Evolutionary conservation across 2,888 invertebrate species (phyloP), one percentile per base, ranked within the genome.

Genomic region (Drosophila lutescens): DNA sequence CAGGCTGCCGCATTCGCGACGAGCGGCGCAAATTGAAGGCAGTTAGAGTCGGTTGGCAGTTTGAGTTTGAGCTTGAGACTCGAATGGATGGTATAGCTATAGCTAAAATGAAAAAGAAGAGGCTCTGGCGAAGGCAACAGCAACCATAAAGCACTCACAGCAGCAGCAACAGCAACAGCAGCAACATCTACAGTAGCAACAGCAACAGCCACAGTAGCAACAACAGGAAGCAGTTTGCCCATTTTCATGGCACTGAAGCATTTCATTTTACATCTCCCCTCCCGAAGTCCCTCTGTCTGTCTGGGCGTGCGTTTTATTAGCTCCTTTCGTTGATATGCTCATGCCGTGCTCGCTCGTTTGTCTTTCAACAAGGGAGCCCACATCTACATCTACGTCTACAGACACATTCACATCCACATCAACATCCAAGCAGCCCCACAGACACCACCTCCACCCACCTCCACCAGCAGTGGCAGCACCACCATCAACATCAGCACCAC

Each of bases 311-410:
- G 87, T 87, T 84, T 84, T 84, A 84, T 84, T 79, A 87, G 87
- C 83, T 84, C 87, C 83, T 85, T 87, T 79, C 86, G 83, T 84
- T 84, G 87, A 84, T 85, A 84, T 87, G 83, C 83, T 84, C 79
- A 87, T 76, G 80, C 83, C 72, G 83, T 87, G 80, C 79, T 77
- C 79, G 82, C 77, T 76, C 83, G 83, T 84, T 84, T 84, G 79
- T 87, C 83, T 84, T 87, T 84, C 83, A 84, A 65, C 74, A 61
- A 63, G 67, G 51, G 56, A 60, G 56, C 72, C 67, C 66, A 63
- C 65, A 67, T 17, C 30, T 66, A 75, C 59, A 72, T 61, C 36
- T 46, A 34, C 65, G 65, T 17, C 30, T 69, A 75, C 59, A 72
- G 61, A 32, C 49, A 34, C 47, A 58, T 57, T 17, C 46, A 47